Evolutionary conservation across 2,113 vertebrate genomes (phyloP).

Genomic region (Uropsilus gracilis): DNA sequence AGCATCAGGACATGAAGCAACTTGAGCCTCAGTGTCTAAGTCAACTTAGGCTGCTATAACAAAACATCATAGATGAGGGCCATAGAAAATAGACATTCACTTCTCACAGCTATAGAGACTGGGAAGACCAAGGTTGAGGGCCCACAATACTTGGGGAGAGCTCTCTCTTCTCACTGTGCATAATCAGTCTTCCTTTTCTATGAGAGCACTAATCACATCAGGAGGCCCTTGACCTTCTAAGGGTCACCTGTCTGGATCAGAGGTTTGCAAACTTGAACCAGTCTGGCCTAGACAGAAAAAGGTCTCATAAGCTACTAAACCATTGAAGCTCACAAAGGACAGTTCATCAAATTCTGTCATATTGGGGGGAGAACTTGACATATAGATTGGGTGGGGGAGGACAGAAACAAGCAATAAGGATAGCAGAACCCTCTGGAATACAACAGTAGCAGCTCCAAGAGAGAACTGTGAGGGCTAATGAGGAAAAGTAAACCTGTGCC

Average conservation of each 20-base stretch:
- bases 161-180: no score
- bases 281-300: no score
- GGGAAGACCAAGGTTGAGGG: background rate
- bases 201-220: background rate
- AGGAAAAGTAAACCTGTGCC: rapidly evolving
- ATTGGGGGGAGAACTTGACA: background rate
- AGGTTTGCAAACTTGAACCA: no score
- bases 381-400: background rate
- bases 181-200: background rate
- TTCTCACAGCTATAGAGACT: no score
- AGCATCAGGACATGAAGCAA: background rate
- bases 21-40: background rate
- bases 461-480: rapidly evolving
- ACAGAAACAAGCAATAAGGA: no score
- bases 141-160: background rate
- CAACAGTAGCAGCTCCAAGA: rapidly evolving
- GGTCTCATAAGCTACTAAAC: background rate
- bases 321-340: background rate
- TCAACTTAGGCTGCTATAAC: background rate
- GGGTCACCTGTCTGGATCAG: no score
- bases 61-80: background rate
- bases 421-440: background rate
- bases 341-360: background rate
- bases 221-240: background rate
- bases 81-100: no score